Conservation (phyloP, 1,140 invertebrate species). For the Ephestia elutella region DNA sequence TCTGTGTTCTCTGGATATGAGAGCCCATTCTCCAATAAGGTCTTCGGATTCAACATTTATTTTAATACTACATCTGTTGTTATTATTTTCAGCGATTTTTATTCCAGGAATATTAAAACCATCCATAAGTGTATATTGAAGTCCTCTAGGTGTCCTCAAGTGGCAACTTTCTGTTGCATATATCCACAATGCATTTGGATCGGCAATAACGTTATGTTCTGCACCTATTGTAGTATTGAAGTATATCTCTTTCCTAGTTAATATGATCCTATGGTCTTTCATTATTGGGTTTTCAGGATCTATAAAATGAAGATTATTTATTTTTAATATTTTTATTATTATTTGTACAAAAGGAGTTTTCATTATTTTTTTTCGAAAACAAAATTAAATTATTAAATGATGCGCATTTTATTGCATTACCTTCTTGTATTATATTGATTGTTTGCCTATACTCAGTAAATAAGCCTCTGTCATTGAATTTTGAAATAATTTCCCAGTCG, state of each 20-base stretch:
- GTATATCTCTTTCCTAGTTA: not conserved
- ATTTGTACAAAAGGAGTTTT: too few relatives aligned
- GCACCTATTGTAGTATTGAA: not conserved
- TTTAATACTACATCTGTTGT: constrained; percentile 5
- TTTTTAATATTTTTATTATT: too few relatives aligned
- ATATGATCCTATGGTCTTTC: not conserved
- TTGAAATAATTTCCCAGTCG: constrained; percentile 22
- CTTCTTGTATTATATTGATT: constrained; percentile 23
- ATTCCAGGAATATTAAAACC: constrained; percentile 13
- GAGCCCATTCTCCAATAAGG: constrained; percentile 16
- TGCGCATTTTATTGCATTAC: constrained; percentile 9
- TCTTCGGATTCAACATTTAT: constrained; percentile 9
- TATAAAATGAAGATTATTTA: constrained; percentile 10
- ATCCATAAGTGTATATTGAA: constrained; percentile 16
- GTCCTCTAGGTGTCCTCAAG: constrained; percentile 11
- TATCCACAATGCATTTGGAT: not conserved
- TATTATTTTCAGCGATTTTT: constrained; percentile 2
- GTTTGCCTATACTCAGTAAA: constrained; percentile 17
- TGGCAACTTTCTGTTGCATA: constrained; percentile 14
- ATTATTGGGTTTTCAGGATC: constrained; percentile 7
- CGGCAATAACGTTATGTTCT: not conserved
- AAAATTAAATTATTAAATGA: too few relatives aligned
- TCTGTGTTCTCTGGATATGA: constrained; percentile 11
- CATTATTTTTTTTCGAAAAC: too few relatives aligned
- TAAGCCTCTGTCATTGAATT: constrained; percentile 21